A percentile compares a stretch with the other conserved stretches of the same genome.
These are phyloP conservation scores for Spialia ferax DNA, from an alignment of 2,888 invertebrate genomes.

Conservation along the genomic window DNA sequence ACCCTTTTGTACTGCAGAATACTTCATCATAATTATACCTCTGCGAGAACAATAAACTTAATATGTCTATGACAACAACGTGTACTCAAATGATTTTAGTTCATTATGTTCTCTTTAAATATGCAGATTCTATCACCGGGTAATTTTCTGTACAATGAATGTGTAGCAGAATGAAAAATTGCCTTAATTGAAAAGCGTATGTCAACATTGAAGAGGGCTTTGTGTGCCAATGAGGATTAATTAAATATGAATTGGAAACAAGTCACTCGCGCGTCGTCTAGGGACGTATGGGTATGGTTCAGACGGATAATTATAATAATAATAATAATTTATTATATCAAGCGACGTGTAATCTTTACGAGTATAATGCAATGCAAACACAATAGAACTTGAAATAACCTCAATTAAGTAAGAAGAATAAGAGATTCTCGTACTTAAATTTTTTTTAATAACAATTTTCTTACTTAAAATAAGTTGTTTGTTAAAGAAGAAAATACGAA, in stretches of 20 bases:
- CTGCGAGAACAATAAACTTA: neutral
- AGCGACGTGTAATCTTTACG: neutral
- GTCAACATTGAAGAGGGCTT: conserved; percentile 49
- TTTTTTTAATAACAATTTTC: too few species aligned
- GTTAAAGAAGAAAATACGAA: too few species aligned
- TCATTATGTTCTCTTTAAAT: conserved; percentile 13
- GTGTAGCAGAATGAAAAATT: conserved; percentile 28
- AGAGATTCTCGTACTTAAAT: too few species aligned
- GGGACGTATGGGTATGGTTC: neutral
- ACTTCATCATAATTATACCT: too few species aligned
- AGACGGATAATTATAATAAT: too few species aligned
- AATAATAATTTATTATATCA: too few species aligned
- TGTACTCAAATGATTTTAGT: conserved; percentile 1
- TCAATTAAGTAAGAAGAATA: too few species aligned
- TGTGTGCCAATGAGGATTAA: conserved; percentile 55
- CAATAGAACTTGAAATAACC: neutral
- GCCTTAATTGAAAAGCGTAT: conserved; percentile 27
- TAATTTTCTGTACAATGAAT: conserved; percentile 18
- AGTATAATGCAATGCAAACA: neutral
- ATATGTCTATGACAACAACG: neutral
- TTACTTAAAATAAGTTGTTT: too few species aligned
- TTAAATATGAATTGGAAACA: conserved; percentile 69
- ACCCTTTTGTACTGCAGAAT: too few species aligned
- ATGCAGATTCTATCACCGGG: conserved; percentile 14
- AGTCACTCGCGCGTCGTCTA: conserved; percentile 46